A percentile compares a stretch with the other conserved stretches of the same genome.
phyloP scores from a whole-genome alignment of 2,888 invertebrate species.

The Globia sparganii region DNA sequence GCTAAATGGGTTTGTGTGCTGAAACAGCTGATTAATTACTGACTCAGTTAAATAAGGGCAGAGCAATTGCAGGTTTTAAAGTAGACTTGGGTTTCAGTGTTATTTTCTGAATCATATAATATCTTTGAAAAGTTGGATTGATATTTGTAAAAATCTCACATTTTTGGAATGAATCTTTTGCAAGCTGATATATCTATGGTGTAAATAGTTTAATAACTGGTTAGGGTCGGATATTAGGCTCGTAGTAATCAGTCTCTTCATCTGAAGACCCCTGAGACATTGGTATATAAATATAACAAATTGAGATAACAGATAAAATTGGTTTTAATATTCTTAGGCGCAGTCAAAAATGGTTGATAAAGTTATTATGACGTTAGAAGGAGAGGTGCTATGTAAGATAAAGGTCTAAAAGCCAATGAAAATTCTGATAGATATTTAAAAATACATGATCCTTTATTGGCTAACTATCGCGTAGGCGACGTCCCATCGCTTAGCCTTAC shows the following conservation, averaged over 20 bases:
- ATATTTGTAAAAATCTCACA: background rate
- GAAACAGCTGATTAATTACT: constrained; percentile 24
- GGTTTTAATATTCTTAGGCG: background rate
- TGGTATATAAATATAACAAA: background rate
- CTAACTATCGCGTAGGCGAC: background rate
- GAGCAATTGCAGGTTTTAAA: background rate
- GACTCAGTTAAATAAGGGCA: background rate
- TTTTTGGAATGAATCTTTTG: background rate
- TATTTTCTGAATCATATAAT: background rate
- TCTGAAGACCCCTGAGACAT: background rate
- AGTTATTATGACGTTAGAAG: background rate
- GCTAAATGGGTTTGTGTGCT: constrained; percentile 43
- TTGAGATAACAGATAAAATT: background rate
- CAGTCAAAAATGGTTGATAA: background rate
- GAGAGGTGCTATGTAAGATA: background rate
- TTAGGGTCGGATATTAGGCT: background rate
- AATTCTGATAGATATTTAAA: background rate
- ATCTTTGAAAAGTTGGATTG: no score
- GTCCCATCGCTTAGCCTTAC: background rate
- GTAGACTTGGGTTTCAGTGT: background rate
- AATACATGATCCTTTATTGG: no score
- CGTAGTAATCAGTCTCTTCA: background rate
- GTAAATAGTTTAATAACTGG: background rate
- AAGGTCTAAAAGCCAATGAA: background rate
- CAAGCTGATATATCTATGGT: no score